These are phyloP conservation scores for Pterobdella sp. DNA, from an alignment of 2,888 invertebrate species.

Conservation along the genomic window DNA sequence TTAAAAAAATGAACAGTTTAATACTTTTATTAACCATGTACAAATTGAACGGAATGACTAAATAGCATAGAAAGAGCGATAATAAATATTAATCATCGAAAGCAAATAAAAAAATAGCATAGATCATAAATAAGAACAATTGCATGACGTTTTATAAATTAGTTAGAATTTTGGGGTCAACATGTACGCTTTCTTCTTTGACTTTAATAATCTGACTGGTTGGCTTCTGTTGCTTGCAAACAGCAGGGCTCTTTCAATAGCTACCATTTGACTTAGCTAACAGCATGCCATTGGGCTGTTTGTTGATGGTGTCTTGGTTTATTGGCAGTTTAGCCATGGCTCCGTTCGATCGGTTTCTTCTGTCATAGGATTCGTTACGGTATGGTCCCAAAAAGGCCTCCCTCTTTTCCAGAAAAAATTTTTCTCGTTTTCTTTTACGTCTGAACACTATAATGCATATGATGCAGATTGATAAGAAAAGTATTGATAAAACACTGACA, in stretches of 20 bases:
- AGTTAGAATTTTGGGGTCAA: too few relatives aligned
- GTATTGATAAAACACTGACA: constrained; percentile 2
- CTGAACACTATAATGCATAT: background rate
- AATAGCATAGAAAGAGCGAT: constrained; percentile 5
- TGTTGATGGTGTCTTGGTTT: constrained; percentile 3
- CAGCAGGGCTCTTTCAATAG: too few relatives aligned
- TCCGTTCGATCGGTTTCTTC: constrained; percentile 14
- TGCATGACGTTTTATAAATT: too few relatives aligned
- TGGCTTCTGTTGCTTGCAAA: too few relatives aligned
- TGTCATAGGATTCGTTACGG: constrained; percentile 7
- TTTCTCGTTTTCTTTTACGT: background rate
- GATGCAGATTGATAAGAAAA: background rate
- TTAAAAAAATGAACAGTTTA: too few relatives aligned
- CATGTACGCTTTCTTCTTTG: too few relatives aligned
- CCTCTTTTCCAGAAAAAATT: constrained; percentile 17
- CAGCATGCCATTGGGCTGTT: constrained; percentile 17
- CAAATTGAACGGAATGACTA: constrained; percentile 12
- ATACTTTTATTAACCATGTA: background rate
- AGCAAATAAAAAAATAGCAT: too few relatives aligned
- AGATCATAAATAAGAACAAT: too few relatives aligned
- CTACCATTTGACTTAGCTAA: constrained; percentile 13
- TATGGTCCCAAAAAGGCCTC: constrained; percentile 11
- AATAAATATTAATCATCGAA: background rate
- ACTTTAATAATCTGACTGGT: too few relatives aligned
- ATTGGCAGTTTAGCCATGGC: constrained; percentile 5